A percentile compares a stretch with the other conserved stretches of the same genome.
Evolutionary conservation across 2,113 vertebrate species (phyloP).

Genomic region (Capricornis sumatraensis): DNA sequence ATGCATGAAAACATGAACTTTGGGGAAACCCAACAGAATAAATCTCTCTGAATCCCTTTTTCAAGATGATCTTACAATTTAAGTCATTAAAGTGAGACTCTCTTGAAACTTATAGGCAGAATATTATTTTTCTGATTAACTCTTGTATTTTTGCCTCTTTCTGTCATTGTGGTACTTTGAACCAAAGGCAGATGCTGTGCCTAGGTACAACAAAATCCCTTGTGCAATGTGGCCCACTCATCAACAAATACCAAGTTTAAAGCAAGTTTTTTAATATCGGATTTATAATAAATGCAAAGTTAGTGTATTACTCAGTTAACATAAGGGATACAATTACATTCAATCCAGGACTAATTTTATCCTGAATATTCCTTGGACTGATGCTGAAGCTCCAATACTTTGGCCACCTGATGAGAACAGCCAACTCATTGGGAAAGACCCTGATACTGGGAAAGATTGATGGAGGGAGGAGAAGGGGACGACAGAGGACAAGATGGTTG

Average conservation of each 20-base stretch:
- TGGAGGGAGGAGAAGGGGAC: background rate
- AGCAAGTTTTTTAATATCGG: background rate
- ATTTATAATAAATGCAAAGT: background rate
- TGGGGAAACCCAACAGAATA: background rate
- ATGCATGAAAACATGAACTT: background rate
- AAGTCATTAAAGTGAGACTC: background rate
- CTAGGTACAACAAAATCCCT: background rate
- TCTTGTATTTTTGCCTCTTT: background rate
- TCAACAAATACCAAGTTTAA: background rate
- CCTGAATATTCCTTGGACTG: background rate
- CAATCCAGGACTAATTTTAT: background rate
- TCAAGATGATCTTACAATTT: background rate
- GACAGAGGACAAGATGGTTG: background rate
- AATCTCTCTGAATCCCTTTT: background rate
- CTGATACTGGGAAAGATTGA: background rate
- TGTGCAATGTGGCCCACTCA: background rate
- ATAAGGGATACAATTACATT: background rate
- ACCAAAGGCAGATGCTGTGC: background rate
- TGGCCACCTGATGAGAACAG: background rate
- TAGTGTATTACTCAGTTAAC: background rate
- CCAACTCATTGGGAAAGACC: background rate
- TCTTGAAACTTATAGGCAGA: background rate
- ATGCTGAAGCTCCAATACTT: background rate
- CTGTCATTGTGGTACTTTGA: background rate
- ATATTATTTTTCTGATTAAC: background rate